phyloP scores from a whole-genome alignment of 2,888 invertebrate genomes.

The Platynereis dumerilii region DNA sequence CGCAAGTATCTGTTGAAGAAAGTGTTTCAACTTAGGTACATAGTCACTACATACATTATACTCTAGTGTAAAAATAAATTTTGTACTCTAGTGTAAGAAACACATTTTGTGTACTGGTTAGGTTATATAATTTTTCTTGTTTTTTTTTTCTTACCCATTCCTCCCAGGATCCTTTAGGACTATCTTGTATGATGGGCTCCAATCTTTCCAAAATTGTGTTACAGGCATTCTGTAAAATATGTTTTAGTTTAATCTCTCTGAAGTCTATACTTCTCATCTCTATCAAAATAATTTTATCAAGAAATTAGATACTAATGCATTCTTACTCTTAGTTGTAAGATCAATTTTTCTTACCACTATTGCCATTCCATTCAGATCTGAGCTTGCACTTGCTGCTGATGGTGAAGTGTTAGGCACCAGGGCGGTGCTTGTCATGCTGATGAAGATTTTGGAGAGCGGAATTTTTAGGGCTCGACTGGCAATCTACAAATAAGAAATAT shows the following conservation, averaged over 20 bases:
- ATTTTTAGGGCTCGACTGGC: constrained; percentile 51
- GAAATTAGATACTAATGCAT: too few relatives aligned
- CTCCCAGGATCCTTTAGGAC: background rate
- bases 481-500: constrained; percentile 73
- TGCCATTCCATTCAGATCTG: constrained; percentile 59
- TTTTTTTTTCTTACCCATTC: constrained; percentile 1
- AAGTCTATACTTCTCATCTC: too few relatives aligned
- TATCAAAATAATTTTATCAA: too few relatives aligned
- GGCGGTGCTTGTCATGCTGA: constrained; percentile 53
- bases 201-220: background rate
- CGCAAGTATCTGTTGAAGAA: background rate
- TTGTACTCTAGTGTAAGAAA: too few relatives aligned
- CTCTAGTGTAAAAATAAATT: too few relatives aligned
- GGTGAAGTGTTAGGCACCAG: constrained; percentile 56
- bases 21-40: too few relatives aligned
- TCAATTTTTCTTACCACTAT: constrained; percentile 39
- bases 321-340: too few relatives aligned
- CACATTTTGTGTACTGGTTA: too few relatives aligned
- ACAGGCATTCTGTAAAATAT: background rate
- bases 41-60: too few relatives aligned
- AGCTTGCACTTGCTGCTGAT: constrained; percentile 53
- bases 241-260: too few relatives aligned
- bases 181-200: background rate
- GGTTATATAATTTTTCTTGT: too few relatives aligned
- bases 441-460: constrained; percentile 48